Base-by-base conservation (phyloP, 30 jellyfish, hydroid and myxozoan species). In the Pseudorhiza aurosa region DNA sequence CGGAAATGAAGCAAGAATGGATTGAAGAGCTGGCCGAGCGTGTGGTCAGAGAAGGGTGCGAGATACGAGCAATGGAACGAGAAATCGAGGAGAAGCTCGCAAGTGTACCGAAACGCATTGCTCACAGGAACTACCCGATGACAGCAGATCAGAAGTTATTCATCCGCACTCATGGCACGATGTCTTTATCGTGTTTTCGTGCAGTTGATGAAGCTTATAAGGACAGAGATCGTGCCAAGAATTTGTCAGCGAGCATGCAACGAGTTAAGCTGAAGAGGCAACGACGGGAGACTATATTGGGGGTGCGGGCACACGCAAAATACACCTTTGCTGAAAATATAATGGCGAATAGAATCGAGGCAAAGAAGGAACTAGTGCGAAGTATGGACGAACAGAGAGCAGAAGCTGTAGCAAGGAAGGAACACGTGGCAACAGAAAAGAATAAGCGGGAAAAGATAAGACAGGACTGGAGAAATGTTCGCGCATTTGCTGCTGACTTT, bases 161-260 rank as follows among this genome's bases (percentile, higher is more conserved):
- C 36, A 70, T 88, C 25, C 87, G 91, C 46, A 88, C 97, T 45
- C 95, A 80, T 32, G 96, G 93, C 22, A 62, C 92, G 28, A 91
- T 84, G 90, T 71, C 77, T 4, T 45, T 91, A 53, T 75, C 98
- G 24, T 83, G 88, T 62, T 84, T 91, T 44, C 77, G 83, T 6
- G 96, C 98, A 15, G 90, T 91, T 10, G 96, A 91, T 25, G 85
- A 84, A 51, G 98, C 98, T 4, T 91, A 91, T 36, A 77, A 53
- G 21, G 98, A 91, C 47, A 90, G 97, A 1, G 87, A 81, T 37
- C 82, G 88, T 2, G 85, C 91, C 4, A 87, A 81, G 35, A 36
- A 26, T 26, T n/a, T 45, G 72, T 6, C 42, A 1, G 74, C 64
- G 27, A 84, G 58, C 55, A 8, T 67, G 30, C 36, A 53, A 14